phyloP scores from a whole-genome alignment of 2,888 invertebrate species.

The Melolontha melolontha region DNA sequence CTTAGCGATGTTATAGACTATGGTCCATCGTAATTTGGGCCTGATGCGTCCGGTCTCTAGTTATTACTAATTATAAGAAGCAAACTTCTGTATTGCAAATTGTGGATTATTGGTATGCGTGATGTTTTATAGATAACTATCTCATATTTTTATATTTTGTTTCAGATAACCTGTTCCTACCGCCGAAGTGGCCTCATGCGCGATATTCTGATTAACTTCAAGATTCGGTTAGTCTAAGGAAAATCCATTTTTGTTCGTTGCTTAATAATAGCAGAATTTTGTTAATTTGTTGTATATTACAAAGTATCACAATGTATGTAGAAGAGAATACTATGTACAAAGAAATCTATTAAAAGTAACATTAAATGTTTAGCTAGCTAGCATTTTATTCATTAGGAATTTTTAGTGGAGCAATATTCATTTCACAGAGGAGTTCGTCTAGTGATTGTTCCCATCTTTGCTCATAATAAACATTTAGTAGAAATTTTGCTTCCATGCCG shows the following conservation, averaged over 20 bases:
- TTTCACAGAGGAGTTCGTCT: conserved; percentile 81
- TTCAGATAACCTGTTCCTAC: conserved; percentile 1
- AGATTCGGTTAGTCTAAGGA: background rate
- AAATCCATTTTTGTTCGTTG: background rate
- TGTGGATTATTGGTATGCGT: no score
- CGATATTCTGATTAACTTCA: conserved; percentile 22
- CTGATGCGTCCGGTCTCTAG: no score
- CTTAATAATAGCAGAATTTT: conserved; percentile 8
- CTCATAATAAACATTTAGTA: conserved; percentile 93
- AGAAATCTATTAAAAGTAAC: no score
- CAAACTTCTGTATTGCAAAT: no score
- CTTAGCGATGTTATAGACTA: no score
- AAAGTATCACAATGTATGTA: conserved; percentile 15
- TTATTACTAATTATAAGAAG: no score
- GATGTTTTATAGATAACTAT: background rate
- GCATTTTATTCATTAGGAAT: conserved; percentile 46
- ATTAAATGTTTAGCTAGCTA: background rate
- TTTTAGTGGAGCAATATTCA: conserved; percentile 76
- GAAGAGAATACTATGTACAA: background rate
- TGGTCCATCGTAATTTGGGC: no score
- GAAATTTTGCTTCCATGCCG: conserved; percentile 79
- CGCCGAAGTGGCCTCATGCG: conserved; percentile 19
- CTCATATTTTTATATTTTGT: background rate
- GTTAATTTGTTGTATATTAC: background rate
- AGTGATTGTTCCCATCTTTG: conserved; percentile 93